Evolutionary conservation across 2,888 invertebrate species (phyloP), one percentile per base, ranked within the genome.

Genomic region (Drosophila sordidapex): DNA sequence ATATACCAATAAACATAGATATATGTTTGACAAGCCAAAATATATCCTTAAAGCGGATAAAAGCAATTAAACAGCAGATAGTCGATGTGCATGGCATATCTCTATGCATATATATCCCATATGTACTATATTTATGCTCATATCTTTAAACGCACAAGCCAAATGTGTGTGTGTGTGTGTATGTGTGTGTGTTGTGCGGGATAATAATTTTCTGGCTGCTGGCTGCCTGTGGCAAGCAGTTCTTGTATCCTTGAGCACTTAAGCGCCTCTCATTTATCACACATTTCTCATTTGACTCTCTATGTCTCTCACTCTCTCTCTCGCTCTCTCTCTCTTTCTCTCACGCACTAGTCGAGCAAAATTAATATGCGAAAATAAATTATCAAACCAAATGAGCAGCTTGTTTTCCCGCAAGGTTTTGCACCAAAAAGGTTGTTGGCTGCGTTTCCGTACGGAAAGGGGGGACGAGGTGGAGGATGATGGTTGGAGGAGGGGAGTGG

Each of bases 301-400:
- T n/a, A 27, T 15, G 46, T 53, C 58, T 7, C 33, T 7, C 21
- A 29, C 53, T 33, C 53, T n/a, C 21, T 10, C 52, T 51, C 65
- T 1, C 52, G 43, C 65, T 1, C 33, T 4, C 31, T 33, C 48
- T 48, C 33, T n/a, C n/a, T 38, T 21, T 43, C 49, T 11, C 31
- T 38, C 27, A 35, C 52, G 35, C 68, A 70, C 70, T 62, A 83
- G 76, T 73, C 81, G 70, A 68, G 79, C 74, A 88, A 83, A 89
- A 87, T 89, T 87, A 87, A 89, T 89, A 89, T 87, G 87, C 85
- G 89, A 87, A 87, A 87, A 87, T 87, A 87, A 87, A 87, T 87
- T 87, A 89, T 89, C 85, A 83, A 89, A 76, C 82, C 87, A 87
- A 87, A 89, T 87, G 85, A 85, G 88, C 82, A 83, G 82, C 76